Conservation (phyloP, 2,888 invertebrate species). For the Dastarcus helophoroides region DNA sequence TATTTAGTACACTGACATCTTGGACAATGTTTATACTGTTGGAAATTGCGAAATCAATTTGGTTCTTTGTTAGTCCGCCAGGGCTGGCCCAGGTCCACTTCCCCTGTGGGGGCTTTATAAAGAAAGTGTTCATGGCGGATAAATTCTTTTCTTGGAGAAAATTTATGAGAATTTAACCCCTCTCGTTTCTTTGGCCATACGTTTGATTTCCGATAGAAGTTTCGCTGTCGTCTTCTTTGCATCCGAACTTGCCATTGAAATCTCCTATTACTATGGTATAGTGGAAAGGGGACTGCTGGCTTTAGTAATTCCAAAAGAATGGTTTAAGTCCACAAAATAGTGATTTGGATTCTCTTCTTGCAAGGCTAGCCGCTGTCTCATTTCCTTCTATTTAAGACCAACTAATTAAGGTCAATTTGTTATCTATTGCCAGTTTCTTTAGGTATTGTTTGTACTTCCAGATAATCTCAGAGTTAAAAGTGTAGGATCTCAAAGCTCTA, state of each 20-base stretch:
- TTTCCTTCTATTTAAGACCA: too few relatives aligned
- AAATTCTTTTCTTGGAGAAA: slow-evolving; percentile 6
- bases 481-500: too few relatives aligned
- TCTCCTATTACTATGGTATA: slow-evolving; percentile 9
- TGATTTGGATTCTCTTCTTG: too few relatives aligned
- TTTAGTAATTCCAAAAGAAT: too few relatives aligned
- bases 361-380: too few relatives aligned
- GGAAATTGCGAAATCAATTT: slow-evolving; percentile 6
- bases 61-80: slow-evolving; percentile 6
- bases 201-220: slow-evolving; percentile 9
- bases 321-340: too few relatives aligned
- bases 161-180: slow-evolving; percentile 7
- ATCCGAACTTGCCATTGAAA: slow-evolving; percentile 10
- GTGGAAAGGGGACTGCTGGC: too few relatives aligned
- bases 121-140: slow-evolving; percentile 10
- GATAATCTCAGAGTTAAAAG: too few relatives aligned
- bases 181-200: slow-evolving; percentile 10
- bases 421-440: too few relatives aligned
- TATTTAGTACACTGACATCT: slow-evolving; percentile 4
- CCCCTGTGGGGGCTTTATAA: slow-evolving; percentile 7
- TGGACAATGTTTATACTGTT: slow-evolving; percentile 2
- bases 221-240: slow-evolving; percentile 7
- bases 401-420: too few relatives aligned
- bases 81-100: slow-evolving; percentile 12
- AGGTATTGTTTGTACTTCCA: too few relatives aligned